These are phyloP conservation scores for Epizoanthus illoricatus DNA, from an alignment of 92 coral and sea anemone genomes.

Conservation along the genomic window DNA sequence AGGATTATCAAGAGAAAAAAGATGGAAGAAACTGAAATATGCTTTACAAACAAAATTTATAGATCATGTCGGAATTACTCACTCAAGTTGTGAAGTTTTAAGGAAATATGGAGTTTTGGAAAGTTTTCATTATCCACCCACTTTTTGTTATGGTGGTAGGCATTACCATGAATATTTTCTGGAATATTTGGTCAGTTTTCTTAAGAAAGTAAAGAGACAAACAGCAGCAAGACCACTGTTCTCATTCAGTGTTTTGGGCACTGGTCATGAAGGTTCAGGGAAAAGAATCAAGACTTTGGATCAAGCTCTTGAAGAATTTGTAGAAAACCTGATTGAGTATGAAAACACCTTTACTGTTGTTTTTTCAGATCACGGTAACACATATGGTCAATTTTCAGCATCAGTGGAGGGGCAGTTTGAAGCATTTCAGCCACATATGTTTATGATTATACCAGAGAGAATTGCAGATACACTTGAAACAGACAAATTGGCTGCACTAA, in stretches of 20 bases:
- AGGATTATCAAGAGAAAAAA: conserved; percentile 22
- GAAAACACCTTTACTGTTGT: conserved; percentile 70
- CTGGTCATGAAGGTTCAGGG: conserved; percentile 76
- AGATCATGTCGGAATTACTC: conserved; percentile 64
- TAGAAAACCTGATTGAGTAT: conserved; percentile 52
- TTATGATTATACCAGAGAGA: conserved; percentile 60
- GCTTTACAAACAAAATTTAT: conserved; percentile 45
- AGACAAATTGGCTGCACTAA: conserved; percentile 47
- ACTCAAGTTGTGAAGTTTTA: conserved; percentile 62
- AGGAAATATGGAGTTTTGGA: conserved; percentile 36
- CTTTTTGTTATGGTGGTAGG: conserved; percentile 55
- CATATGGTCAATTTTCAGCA: conserved; percentile 57
- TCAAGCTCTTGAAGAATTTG: conserved; percentile 51
- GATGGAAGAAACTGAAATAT: conserved; percentile 50
- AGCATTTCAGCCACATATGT: conserved; percentile 73
- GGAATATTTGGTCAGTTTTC: conserved; percentile 36
- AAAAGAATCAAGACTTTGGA: conserved; percentile 63
- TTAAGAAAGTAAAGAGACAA: conserved; percentile 35
- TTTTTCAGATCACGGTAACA: conserved; percentile 84
- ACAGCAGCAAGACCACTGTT: conserved; percentile 55
- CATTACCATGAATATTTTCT: conserved; percentile 57
- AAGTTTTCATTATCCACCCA: conserved; percentile 40
- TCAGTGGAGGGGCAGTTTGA: conserved; percentile 78
- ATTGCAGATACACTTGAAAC: conserved; percentile 57
- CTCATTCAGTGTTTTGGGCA: conserved; percentile 55